Evolutionary conservation across 2,888 invertebrate genomes (phyloP).

Genomic region (Ceraclea dissimilis): DNA sequence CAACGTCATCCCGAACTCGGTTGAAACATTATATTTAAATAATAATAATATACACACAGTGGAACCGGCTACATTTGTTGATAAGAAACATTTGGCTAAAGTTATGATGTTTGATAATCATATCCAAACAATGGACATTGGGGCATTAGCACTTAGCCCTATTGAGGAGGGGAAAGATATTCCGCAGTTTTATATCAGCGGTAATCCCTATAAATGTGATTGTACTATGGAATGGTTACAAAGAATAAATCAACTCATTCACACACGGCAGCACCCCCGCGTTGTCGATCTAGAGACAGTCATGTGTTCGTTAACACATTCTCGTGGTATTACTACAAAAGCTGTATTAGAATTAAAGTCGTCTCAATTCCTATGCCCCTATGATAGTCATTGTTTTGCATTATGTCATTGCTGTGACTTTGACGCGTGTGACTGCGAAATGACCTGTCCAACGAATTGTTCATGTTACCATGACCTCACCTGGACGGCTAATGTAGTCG

Average conservation of each 20-base stretch:
- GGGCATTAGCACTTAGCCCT: constrained; percentile 61
- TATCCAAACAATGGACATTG: constrained; percentile 63
- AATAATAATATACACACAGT: constrained; percentile 64
- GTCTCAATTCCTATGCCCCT: constrained; percentile 73
- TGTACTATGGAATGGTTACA: constrained; percentile 85
- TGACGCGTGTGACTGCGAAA: constrained; percentile 85
- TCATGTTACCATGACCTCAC: constrained; percentile 79
- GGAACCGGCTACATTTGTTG: constrained; percentile 62
- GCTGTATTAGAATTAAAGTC: constrained; percentile 61
- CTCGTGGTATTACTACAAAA: constrained; percentile 60
- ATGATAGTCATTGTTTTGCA: constrained; percentile 78
- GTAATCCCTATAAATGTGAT: constrained; percentile 79
- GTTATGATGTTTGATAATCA: constrained; percentile 71
- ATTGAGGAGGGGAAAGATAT: constrained; percentile 61
- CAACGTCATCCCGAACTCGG: constrained; percentile 62
- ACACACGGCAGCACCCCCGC: constrained; percentile 66
- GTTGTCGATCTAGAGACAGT: constrained; percentile 74
- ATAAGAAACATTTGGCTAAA: constrained; percentile 59
- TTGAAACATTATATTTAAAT: constrained; percentile 65
- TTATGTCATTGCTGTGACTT: constrained; percentile 85
- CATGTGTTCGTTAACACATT: constrained; percentile 65
- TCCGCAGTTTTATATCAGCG: constrained; percentile 73
- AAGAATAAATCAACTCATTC: constrained; percentile 69
- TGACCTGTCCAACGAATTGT: constrained; percentile 81
- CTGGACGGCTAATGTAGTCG: constrained; percentile 78